phyloP scores from a whole-genome alignment of 1,140 invertebrate genomes.

The Helicoverpa zea region DNA sequence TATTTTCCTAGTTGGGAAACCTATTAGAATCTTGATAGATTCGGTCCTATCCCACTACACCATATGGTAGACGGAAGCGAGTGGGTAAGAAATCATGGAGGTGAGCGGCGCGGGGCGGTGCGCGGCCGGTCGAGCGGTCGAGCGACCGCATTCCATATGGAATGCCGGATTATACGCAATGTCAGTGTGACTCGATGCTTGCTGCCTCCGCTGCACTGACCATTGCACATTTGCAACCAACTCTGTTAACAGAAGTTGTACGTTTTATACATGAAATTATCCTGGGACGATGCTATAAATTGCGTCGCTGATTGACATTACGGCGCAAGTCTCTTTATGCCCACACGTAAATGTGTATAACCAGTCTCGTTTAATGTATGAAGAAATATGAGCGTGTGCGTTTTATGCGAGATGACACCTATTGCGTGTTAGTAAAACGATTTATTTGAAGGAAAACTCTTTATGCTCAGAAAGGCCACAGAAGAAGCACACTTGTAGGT shows the following conservation, averaged over 20 bases:
- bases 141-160: constrained; percentile 85
- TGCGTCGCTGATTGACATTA: constrained; percentile 67
- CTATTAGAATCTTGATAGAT: constrained; percentile 73
- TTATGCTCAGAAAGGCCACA: not conserved
- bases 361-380: constrained; percentile 43
- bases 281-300: constrained; percentile 24
- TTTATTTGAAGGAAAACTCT: not conserved
- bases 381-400: constrained; percentile 22
- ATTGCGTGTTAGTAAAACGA: constrained; percentile 27
- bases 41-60: constrained; percentile 76
- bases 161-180: constrained; percentile 84
- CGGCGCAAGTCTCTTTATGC: constrained; percentile 70
- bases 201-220: constrained; percentile 63
- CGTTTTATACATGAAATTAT: constrained; percentile 42
- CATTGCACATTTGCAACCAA: constrained; percentile 77
- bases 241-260: constrained; percentile 45
- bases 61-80: constrained; percentile 81
- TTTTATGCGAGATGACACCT: constrained; percentile 28
- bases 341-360: constrained; percentile 57
- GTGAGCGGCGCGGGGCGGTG: constrained; percentile 81
- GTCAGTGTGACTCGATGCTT: constrained; percentile 79
- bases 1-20: not conserved
- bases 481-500: not conserved
- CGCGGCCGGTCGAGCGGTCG: constrained; percentile 73
- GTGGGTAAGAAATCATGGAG: constrained; percentile 81